Evolutionary conservation across 2,888 invertebrate genomes (phyloP).

Genomic region (Diploptera punctata): DNA sequence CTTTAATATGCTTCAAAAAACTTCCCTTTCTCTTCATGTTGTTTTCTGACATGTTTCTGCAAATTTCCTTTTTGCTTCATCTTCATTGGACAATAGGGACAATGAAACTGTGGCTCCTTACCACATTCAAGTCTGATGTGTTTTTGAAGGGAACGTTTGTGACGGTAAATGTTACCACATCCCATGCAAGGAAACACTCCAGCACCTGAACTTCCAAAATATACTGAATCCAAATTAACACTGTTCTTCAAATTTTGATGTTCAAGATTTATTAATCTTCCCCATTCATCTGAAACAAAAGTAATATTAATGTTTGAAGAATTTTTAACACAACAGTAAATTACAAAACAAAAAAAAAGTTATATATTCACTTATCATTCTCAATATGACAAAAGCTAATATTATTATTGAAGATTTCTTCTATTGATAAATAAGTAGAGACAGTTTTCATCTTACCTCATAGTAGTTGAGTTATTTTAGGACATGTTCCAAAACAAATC

Average conservation of each 20-base stretch:
- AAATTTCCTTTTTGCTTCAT: constrained; percentile 22
- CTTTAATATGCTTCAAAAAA: too few species aligned
- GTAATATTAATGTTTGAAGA: neutral
- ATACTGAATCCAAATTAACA: neutral
- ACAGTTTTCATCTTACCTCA: too few species aligned
- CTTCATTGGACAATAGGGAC: constrained; percentile 46
- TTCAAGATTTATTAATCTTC: neutral
- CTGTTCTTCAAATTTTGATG: neutral
- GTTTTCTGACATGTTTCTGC: constrained; percentile 3
- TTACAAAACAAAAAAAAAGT: too few species aligned
- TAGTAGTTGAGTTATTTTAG: too few species aligned
- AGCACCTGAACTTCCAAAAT: neutral
- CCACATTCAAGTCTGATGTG: constrained; percentile 46
- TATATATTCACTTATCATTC: too few species aligned
- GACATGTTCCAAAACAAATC: too few species aligned
- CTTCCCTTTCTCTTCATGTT: neutral
- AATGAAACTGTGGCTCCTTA: constrained; percentile 44
- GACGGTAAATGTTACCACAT: constrained; percentile 4
- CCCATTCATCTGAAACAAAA: neutral
- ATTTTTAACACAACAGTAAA: too few species aligned
- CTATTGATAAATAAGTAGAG: too few species aligned
- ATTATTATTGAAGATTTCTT: too few species aligned
- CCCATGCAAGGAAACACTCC: neutral
- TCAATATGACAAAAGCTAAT: too few species aligned
- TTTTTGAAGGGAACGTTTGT: constrained; percentile 7